Conservation (phyloP, 2,113 vertebrate species). For the Pithys albifrons region DNA sequence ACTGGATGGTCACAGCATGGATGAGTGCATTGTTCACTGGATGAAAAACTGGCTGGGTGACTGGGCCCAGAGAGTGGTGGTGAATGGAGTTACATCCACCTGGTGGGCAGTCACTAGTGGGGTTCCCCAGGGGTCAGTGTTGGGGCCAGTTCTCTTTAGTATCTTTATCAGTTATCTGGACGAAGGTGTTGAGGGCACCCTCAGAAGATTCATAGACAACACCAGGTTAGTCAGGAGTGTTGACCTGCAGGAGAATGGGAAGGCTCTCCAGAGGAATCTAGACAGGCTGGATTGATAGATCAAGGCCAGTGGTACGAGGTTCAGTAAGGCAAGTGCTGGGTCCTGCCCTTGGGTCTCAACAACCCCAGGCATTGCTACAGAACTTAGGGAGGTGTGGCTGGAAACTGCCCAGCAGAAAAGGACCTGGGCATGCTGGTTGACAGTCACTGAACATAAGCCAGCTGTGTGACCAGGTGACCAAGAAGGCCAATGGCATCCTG, state of each 20-base stretch:
- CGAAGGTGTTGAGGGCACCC: background rate
- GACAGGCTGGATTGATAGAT: background rate
- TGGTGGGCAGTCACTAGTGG: background rate
- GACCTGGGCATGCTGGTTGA: fast-evolving
- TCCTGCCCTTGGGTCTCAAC: background rate
- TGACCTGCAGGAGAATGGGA: background rate
- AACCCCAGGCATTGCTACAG: background rate
- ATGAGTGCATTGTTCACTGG: background rate
- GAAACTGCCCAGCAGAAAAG: background rate
- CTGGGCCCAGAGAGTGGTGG: no score
- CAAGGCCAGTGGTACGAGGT: no score
- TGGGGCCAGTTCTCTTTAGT: background rate
- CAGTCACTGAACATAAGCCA: background rate
- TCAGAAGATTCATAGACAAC: fast-evolving
- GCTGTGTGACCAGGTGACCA: background rate
- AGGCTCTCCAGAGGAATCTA: background rate
- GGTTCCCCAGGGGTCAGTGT: background rate
- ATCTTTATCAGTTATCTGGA: background rate
- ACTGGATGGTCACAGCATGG: background rate
- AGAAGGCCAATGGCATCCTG: background rate
- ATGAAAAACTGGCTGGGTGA: background rate
- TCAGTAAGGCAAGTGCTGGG: background rate
- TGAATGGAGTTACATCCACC: background rate
- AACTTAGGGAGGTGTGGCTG: background rate
- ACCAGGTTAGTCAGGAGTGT: background rate